Evolutionary conservation across 2,888 invertebrate species (phyloP), one percentile per base, ranked within the genome.

Genomic region (Caenorhabditis doughertyi): DNA sequence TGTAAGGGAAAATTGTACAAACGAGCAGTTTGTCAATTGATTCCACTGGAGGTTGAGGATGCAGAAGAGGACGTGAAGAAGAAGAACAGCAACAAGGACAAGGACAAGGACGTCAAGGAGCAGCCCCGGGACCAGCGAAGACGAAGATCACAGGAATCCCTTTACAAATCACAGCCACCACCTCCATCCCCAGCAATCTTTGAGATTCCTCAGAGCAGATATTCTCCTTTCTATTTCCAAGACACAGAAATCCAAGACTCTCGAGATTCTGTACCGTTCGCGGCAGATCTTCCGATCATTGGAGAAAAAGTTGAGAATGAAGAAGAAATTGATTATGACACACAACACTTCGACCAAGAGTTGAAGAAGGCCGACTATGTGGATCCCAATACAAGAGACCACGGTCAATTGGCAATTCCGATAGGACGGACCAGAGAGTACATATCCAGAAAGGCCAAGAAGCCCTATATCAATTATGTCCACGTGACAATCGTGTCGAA

Each of bases 311-410:
- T 23, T 13, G 42, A 23, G 2, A 25, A 42, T 3, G 60, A 60
- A 29, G 60, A 60, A 23, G 60, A 56, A 29, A 32, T 56, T 29
- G 56, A 56, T 16, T 56, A 56, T 29, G 56, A 56, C n/a, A 7
- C 0, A n/a, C 0, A 56, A 4, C 13, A 56, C 18, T 16, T 56
- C 13, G 56, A 27, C 7, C 16, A 11, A 23, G 39, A 60, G 32
- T 44, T 13, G 16, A 11, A 21, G 18, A 25, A 35, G 5, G 8
- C 27, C 1, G 47, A 25, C 16, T 42, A 62, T 16, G 9, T 2
- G 18, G 47, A 62, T 25, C 44, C 44, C 9, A 62, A 47, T 13
- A 9, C 16, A 4, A 27, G 16, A 11, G 60, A 39, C 16, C 21
- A 60, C 21, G 9, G 23, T 42, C 5, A 42, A 2, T 4, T 16